Evolutionary conservation across 2,888 invertebrate species (phyloP), one percentile per base, ranked within the genome.

Genomic region (Pseudoips prasinana): DNA sequence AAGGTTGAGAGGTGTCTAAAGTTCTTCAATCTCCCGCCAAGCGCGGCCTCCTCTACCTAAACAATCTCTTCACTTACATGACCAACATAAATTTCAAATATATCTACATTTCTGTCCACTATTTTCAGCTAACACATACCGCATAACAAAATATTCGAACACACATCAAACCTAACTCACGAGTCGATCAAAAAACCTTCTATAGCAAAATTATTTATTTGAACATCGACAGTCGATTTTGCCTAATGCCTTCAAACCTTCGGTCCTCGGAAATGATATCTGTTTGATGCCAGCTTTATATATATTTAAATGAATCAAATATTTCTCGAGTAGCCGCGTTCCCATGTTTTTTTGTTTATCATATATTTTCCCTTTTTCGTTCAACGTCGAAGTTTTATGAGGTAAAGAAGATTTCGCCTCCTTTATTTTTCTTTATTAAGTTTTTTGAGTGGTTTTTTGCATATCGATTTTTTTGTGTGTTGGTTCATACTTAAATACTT

Each of bases 221-320:
- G 14, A 14, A 2, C 5, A 14, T 14, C 14, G 14, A 14, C 14
- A 14, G n/a, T 43, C 32, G 33, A 43, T 39, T 40, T 36, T 35
- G 34, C 36, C 41, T 23, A 52, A 59, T 53, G 28, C 39, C 31
- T 5, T 14, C 14, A 34, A 38, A 32, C 49, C 39, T 52, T 47
- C 57, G 46, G 57, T 55, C 52, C 50, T 36, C 43, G 50, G 49
- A 62, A 53, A 63, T 58, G 62, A 63, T 60, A 56, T 45, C 51
- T 51, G 48, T 69, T 68, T 57, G 64, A 62, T 60, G 55, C 49
- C 35, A 52, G 47, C 51, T 55, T 62, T 63, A 63, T 72, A 71
- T 73, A 67, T 63, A 63, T 72, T 72, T 73, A 67, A 71, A 70
- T 64, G 58, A 60, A 60, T 62, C 59, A 55, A 54, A 64, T 68